These are phyloP conservation scores for Lasioglossum marginatum DNA, from an alignment of 2,888 invertebrate species.

Conservation along the genomic window DNA sequence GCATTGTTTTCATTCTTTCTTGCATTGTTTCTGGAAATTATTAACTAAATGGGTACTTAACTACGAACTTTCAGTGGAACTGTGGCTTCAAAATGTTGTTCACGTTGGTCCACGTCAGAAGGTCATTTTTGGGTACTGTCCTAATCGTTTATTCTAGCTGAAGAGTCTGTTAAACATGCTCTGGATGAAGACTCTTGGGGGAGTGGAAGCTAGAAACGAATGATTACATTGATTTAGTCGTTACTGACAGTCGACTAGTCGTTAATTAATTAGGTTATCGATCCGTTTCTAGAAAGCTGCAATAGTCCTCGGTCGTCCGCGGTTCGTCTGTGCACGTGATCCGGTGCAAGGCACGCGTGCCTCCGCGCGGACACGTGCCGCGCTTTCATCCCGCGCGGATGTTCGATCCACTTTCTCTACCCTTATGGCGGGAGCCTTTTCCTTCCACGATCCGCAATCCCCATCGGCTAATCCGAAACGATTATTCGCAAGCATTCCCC, in stretches of 20 bases:
- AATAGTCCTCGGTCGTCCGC: background rate
- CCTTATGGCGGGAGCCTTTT: background rate
- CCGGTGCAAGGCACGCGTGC: slow-evolving; percentile 26
- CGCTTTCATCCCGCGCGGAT: slow-evolving; percentile 14
- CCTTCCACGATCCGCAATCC: background rate
- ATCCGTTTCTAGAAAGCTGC: slow-evolving; percentile 35
- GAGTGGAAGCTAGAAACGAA: background rate
- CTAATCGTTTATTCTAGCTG: background rate
- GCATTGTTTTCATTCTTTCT: background rate
- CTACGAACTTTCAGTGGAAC: background rate
- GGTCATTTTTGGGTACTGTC: background rate
- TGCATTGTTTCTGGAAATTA: background rate
- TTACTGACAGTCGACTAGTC: slow-evolving; percentile 11
- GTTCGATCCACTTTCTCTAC: slow-evolving; percentile 5
- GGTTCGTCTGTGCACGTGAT: slow-evolving; percentile 43
- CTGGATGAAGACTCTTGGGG: background rate
- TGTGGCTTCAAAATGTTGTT: background rate
- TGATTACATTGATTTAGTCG: background rate
- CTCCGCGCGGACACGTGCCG: slow-evolving; percentile 44
- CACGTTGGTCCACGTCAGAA: background rate
- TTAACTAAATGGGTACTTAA: background rate
- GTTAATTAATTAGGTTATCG: slow-evolving; percentile 65
- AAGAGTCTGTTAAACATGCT: background rate
- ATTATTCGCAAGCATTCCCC: background rate
- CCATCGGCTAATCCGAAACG: background rate